These are phyloP conservation scores for Falcaria lacertinaria DNA, from an alignment of 2,888 invertebrate genomes.

Conservation along the genomic window DNA sequence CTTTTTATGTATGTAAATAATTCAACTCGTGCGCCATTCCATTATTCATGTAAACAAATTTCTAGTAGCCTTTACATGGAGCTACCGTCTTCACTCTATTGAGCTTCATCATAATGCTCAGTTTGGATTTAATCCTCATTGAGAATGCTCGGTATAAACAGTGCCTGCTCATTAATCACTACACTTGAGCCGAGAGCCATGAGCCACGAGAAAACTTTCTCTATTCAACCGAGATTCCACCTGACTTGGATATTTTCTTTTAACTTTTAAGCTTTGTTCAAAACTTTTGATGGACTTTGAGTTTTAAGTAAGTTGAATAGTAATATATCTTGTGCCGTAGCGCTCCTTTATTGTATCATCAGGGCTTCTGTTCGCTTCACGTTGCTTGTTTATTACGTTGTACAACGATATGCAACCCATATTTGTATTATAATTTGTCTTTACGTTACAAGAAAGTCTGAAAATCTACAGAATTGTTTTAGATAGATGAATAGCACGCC, in stretches of 20 bases:
- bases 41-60: neutral
- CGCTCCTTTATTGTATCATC: slow-evolving; percentile 49
- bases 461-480: neutral
- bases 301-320: slow-evolving; percentile 77
- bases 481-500: too few relatives aligned
- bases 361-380: slow-evolving; percentile 28
- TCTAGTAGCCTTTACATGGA: neutral
- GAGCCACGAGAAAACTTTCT: slow-evolving; percentile 55
- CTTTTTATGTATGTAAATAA: neutral
- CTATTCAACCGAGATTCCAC: slow-evolving; percentile 69
- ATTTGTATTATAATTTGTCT: neutral
- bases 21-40: neutral
- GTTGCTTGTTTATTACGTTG: neutral
- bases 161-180: slow-evolving; percentile 70
- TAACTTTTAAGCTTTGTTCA: slow-evolving; percentile 78
- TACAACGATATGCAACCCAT: neutral
- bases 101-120: slow-evolving; percentile 8
- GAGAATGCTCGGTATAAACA: slow-evolving; percentile 62
- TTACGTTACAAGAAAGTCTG: neutral
- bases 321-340: slow-evolving; percentile 68
- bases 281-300: slow-evolving; percentile 76
- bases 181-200: slow-evolving; percentile 20
- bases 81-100: neutral
- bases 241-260: slow-evolving; percentile 77
- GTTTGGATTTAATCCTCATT: slow-evolving; percentile 60